Evolutionary conservation across 53 echinoderm and acorn worm species (phyloP), one percentile per base, ranked within the genome.

Genomic region (Hippasteria phrygiana): DNA sequence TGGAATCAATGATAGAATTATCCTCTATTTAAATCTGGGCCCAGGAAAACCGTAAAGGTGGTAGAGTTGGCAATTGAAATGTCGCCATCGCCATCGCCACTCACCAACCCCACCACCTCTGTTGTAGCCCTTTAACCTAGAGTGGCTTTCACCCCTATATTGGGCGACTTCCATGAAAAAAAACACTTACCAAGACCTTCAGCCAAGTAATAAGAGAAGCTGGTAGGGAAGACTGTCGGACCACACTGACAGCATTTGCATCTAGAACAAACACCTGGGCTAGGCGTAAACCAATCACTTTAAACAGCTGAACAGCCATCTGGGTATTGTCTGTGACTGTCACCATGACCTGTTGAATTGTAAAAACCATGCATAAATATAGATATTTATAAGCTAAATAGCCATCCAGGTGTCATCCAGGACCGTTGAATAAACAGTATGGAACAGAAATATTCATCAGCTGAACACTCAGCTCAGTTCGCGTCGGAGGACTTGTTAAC

Each of bases 191-290:
- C 90, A 93, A 74, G 38, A 93, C 41, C 74, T 99, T 99, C 62
- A 99, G 91, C 99, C 99, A 99, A 2, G 94, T 92, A 7, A 99
- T 64, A 1, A 99, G 90, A 2, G 96, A 94, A 5, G 99, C 94
- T 18, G 99, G 96, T 0, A 99, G 93, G 73, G 93, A 89, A 26
- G 99, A 94, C 76, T 96, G 95, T n/a, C 94, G 92, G 39, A 93
- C 94, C 5, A 99, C 90, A 31, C 92, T 99, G 64, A 88, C 90
- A 22, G 93, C 75, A 48, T 96, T 92, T 1, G 94, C 93, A 76
- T 93, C 93, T 0, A 94, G 67, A 55, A 99, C 90, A 55, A 94
- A 78, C 56, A 93, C 84, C 39, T 99, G 94, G 27, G 96, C 91
- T 73, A 99, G 85, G 80, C 99, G 91, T 62, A 93, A 96, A 70